Evolutionary conservation across 1,140 invertebrate genomes (phyloP).

Genomic region (Drosophila ogumai): DNA sequence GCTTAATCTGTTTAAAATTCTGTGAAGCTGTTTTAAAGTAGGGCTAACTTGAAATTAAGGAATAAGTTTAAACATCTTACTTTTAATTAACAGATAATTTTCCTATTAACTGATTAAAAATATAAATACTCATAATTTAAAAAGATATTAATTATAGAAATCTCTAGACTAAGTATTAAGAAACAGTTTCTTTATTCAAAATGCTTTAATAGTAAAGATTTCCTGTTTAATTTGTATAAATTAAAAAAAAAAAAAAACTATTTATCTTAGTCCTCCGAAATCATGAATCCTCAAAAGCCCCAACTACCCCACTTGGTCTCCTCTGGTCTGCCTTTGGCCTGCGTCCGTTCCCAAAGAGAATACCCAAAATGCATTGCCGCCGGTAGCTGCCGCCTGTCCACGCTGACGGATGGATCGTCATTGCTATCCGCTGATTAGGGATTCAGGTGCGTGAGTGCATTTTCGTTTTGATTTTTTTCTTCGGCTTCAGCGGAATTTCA

Average conservation of each 20-base stretch:
- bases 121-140: too few relatives aligned
- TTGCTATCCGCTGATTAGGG: conserved; percentile 64
- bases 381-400: conserved; percentile 51
- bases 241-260: not conserved
- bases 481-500: conserved; percentile 72
- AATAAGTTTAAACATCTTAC: too few relatives aligned
- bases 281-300: not conserved
- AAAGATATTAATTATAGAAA: too few relatives aligned
- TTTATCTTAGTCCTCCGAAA: not conserved
- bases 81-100: too few relatives aligned
- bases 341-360: conserved; percentile 14
- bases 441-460: conserved; percentile 82
- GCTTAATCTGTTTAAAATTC: too few relatives aligned
- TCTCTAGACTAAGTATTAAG: too few relatives aligned
- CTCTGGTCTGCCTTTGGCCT: not conserved
- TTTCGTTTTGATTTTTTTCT: conserved; percentile 43
- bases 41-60: too few relatives aligned
- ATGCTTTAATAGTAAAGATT: not conserved
- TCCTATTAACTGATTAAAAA: too few relatives aligned
- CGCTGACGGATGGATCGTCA: conserved; percentile 47
- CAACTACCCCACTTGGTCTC: not conserved
- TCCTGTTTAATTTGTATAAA: not conserved
- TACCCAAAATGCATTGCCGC: conserved; percentile 65
- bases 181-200: not conserved
- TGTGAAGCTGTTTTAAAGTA: too few relatives aligned